Evolutionary conservation across 2,888 invertebrate genomes (phyloP), one percentile per base, ranked within the genome.

Genomic region (Ariolimax columbianus): DNA sequence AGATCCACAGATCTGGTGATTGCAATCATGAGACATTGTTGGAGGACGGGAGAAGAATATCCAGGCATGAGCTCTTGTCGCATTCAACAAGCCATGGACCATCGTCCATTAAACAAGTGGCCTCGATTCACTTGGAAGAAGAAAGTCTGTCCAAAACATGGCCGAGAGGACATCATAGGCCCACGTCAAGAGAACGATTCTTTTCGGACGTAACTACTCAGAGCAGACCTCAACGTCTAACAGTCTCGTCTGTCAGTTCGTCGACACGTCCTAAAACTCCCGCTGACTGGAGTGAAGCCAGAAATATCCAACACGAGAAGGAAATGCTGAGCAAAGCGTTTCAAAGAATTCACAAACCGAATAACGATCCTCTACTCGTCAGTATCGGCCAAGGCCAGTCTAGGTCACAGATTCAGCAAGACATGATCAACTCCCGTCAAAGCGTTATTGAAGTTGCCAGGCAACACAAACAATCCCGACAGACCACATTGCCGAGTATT

Each of bases 71-170:
- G 19, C 1, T 30, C 0, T 19, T 43, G 7, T 17, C 59, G 26
- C 80, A 68, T 38, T 85, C 85, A 23, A 63, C 68, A 30, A 81
- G 81, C 43, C 33, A 75, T 33, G 81, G 81, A 30, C 47, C 77
- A 19, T 68, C 85, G 23, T 23, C 66, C 30, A 23, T 51, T 19
- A 81, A 66, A 6, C 85, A 81, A 23, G n/a, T 66, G 14, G 81
- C 85, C 3, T 81, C 55, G 9, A 63, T 85, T 19, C 73, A 73
- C n/a, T 68, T 85, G 26, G 85, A 85, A 47, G 75, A 81, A n/a
- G 85, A 77, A 47, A 66, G 81, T 47, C 68, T 85, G n/a, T 85
- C 85, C 36, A 85, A 68, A 40, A 77, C 85, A 4, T 85, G 85
- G 85, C 85, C 85, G 19, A 63, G 81, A 30, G 81, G 81, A 14